Base-by-base conservation (phyloP, 2,113 vertebrate species). In the Pygoscelis antarcticus region DNA sequence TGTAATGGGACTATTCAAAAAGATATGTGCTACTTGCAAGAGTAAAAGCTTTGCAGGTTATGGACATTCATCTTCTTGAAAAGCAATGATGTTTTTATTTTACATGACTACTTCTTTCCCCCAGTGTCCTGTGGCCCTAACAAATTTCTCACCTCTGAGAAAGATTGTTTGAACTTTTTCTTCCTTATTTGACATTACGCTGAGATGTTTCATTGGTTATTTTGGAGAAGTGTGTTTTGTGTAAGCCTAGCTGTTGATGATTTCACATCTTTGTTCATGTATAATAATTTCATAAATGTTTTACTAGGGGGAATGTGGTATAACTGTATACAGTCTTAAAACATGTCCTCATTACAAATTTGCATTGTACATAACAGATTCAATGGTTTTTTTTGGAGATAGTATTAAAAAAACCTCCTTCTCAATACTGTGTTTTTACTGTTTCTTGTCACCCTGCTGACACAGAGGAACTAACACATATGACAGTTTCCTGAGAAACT, bases 181-280 rank as follows among this genome's bases (percentile, higher is more conserved):
- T 40, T 88, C 44, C 38, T 71, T 23, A 55, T 0, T 1, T 42
- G 32, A 17, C 54, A 68, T 9, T 32, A 55, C 17, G 8, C 54
- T 71, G 9, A 7, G 4, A 22, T 26, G 22, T 34, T 82, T 75
- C 55, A 82, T 66, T 54, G 8, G 8, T 57, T 79, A 13, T 85
- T 79, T 62, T 62, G 18, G 42, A 92, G 30, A 79, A 57, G 2
- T 1, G 2, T 38, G 2, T 40, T 47, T 64, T 75, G 9, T n/a
- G 17, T 51, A 92, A 78, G 38, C 2, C 5, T 55, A 34, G 5
- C 3, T 66, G 15, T 47, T 85, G 21, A 18, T 21, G 14, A 38
- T 79, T 83, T 71, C 32, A 17, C 0, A 25, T 38, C 0, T 0
- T 42, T 83, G 22, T n/a, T 70, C 1, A n/a, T 22, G 34, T 72